These are phyloP conservation scores for Megamerina dolium DNA, from an alignment of 2,888 invertebrate genomes.

Conservation along the genomic window DNA sequence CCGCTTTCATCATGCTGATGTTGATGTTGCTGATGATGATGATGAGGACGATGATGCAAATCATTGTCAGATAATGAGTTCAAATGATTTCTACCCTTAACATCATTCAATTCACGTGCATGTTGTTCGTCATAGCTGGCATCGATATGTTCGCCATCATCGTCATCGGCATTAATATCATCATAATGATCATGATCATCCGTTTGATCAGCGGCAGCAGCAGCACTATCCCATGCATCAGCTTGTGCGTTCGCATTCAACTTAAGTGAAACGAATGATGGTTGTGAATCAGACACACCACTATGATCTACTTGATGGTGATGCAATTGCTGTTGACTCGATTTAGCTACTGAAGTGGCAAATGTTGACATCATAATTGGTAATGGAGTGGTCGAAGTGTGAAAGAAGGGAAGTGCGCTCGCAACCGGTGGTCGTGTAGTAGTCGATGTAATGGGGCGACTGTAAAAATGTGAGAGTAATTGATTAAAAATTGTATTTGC, in stretches of 20 bases:
- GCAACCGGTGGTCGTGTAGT: conserved; percentile 30
- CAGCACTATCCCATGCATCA: conserved; percentile 8
- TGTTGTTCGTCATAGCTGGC: conserved; percentile 23
- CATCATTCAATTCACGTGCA: conserved; percentile 30
- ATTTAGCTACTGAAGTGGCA: conserved; percentile 32
- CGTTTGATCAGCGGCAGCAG: conserved; percentile 3
- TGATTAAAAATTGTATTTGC: too few relatives aligned
- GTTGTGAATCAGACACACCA: conserved; percentile 35
- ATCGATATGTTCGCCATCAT: conserved; percentile 7
- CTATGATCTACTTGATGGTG: neutral
- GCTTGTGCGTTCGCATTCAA: conserved; percentile 10
- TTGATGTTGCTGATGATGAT: too few relatives aligned
- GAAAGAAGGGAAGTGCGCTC: too few relatives aligned
- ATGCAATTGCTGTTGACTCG: conserved; percentile 17
- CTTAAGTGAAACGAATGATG: conserved; percentile 41
- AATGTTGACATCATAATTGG: conserved; percentile 40
- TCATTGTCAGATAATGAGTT: conserved; percentile 32
- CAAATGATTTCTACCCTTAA: conserved; percentile 36
- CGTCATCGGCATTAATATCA: conserved; percentile 8
- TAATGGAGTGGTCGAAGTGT: conserved; percentile 37
- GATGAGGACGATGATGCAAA: conserved; percentile 26
- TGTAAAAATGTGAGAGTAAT: conserved; percentile 22
- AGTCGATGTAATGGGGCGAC: conserved; percentile 47
- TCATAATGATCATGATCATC: conserved; percentile 11
- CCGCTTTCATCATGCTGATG: too few relatives aligned